A percentile compares a stretch with the other conserved stretches of the same genome.
phyloP scores from a whole-genome alignment of 2,797 vertebrate species.

The Halcyon smyrnensis region DNA sequence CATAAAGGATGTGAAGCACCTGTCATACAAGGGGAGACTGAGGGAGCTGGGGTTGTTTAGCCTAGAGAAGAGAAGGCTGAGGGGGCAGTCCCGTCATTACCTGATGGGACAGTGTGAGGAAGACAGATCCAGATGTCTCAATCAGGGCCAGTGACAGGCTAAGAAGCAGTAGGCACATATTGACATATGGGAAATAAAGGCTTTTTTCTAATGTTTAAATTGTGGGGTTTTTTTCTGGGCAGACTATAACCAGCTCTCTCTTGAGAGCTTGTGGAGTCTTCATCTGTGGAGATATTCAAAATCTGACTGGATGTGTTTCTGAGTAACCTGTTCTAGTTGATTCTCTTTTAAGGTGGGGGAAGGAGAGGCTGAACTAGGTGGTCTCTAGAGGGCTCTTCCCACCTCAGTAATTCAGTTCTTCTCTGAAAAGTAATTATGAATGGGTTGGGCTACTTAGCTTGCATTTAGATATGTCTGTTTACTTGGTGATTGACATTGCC shows the following conservation, averaged over 20 bases:
- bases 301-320: background rate
- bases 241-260: background rate
- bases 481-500: background rate
- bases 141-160: background rate
- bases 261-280: background rate
- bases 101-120: background rate
- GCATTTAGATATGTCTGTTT: background rate
- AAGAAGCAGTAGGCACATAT: background rate
- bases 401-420: background rate
- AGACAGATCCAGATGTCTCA: background rate
- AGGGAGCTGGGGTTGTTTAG: background rate
- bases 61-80: background rate
- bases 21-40: background rate
- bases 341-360: background rate
- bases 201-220: background rate
- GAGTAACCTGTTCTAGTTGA: background rate
- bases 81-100: background rate
- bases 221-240: background rate
- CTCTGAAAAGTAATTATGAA: background rate
- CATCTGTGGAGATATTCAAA: background rate
- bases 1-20: background rate
- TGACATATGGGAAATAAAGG: background rate
- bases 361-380: background rate
- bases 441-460: background rate
- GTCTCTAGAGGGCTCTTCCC: background rate